These are phyloP conservation scores for Mus spretus DNA, from an alignment of 2,797 vertebrate genomes.

Conservation along the genomic window DNA sequence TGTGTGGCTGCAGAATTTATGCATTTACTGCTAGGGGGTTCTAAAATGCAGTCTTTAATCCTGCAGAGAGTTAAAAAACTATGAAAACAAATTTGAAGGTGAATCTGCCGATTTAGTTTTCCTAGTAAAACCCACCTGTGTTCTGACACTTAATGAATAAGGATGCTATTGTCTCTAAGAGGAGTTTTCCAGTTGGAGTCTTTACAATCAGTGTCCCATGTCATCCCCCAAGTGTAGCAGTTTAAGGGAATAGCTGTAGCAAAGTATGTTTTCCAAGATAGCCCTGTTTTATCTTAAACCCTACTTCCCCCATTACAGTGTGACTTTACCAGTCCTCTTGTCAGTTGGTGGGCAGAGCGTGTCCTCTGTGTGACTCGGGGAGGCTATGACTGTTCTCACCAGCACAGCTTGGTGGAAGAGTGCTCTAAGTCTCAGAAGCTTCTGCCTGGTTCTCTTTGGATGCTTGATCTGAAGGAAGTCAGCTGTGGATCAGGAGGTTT, in stretches of 20 bases:
- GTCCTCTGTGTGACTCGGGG: neutral
- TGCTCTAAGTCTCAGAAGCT: neutral
- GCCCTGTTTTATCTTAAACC: neutral
- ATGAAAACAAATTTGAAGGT: conserved; percentile 47
- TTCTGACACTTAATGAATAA: neutral
- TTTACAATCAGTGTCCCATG: neutral
- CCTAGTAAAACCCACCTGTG: neutral
- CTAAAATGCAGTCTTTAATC: conserved; percentile 9
- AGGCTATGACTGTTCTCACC: neutral
- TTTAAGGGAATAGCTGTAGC: neutral
- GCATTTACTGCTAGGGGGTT: neutral
- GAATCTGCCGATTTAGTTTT: conserved; percentile 25
- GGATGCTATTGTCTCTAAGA: neutral
- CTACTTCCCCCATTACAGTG: neutral
- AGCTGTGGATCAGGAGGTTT: neutral
- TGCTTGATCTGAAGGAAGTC: neutral
- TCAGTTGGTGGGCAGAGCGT: neutral
- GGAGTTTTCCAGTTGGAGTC: conserved; percentile 16
- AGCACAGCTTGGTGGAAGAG: neutral
- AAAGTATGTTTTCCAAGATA: neutral
- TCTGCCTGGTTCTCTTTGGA: conserved; percentile 12
- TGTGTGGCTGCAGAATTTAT: neutral
- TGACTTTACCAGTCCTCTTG: neutral
- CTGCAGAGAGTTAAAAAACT: neutral
- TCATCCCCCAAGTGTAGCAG: neutral